A percentile compares a stretch with the other conserved stretches of the same genome.
Evolutionary conservation across 2,113 vertebrate genomes (phyloP).

Genomic region (Panthera leo): DNA sequence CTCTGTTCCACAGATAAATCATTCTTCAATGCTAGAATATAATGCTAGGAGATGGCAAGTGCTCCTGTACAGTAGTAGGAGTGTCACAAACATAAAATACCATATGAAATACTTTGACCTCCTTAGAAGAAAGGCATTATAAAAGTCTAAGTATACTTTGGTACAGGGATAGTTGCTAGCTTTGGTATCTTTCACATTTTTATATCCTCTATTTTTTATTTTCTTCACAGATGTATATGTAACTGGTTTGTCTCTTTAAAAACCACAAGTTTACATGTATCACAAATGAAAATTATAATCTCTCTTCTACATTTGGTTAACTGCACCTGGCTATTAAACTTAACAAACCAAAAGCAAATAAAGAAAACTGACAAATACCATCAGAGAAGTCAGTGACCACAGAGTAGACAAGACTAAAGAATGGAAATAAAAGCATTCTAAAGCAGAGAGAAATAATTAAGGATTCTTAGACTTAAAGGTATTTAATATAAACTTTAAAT

Average conservation of each 20-base stretch:
- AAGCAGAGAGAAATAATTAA: not conserved
- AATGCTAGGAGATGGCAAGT: not conserved
- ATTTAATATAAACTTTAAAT: constrained; percentile 1
- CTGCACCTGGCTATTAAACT: not conserved
- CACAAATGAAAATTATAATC: not conserved
- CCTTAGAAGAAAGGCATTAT: not conserved
- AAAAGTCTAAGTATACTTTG: constrained; percentile 6
- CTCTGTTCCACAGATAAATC: not conserved
- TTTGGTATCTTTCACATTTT: not conserved
- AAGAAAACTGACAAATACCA: not conserved
- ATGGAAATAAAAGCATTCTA: constrained; percentile 10
- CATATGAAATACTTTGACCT: not conserved
- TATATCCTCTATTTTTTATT: not conserved
- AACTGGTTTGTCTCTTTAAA: not conserved
- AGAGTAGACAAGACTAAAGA: not conserved
- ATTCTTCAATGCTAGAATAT: not conserved
- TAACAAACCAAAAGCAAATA: constrained; percentile 12
- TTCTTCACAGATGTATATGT: not conserved
- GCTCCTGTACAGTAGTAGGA: not conserved
- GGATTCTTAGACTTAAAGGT: not conserved
- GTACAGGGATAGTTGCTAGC: not conserved
- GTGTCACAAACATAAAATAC: not conserved
- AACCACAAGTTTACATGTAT: not conserved
- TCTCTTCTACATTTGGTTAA: not conserved
- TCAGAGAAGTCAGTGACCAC: not conserved